phyloP scores from a whole-genome alignment of 2,113 vertebrate genomes.

The Bagarius yarrelli region DNA sequence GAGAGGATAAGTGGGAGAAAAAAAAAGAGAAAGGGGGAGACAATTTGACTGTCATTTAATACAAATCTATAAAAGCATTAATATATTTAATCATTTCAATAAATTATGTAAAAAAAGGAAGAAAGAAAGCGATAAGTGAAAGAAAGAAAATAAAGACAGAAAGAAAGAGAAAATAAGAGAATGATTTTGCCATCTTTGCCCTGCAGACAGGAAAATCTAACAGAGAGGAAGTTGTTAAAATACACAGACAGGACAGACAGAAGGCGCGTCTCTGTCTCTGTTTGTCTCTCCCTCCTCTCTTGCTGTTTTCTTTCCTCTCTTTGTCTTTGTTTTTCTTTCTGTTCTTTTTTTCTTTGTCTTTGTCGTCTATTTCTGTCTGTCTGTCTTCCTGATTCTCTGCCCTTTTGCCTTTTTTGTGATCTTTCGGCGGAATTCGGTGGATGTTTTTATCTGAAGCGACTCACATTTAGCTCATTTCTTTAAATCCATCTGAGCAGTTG shows the following conservation, averaged over 20 bases:
- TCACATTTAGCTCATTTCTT: too few relatives aligned
- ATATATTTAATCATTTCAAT: too few relatives aligned
- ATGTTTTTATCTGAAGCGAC: too few relatives aligned
- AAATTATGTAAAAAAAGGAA: not conserved
- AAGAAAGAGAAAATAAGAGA: not conserved
- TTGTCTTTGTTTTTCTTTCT: not conserved
- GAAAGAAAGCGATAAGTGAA: not conserved
- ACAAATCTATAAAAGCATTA: too few relatives aligned
- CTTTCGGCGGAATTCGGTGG: too few relatives aligned
- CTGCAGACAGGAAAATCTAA: conserved; percentile 56
- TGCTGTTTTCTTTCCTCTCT: not conserved
- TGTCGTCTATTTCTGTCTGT: not conserved
- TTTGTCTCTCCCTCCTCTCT: not conserved
- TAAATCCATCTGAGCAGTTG: too few relatives aligned
- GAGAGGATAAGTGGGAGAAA: not conserved
- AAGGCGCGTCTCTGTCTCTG: not conserved
- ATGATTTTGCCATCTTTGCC: conserved; percentile 27
- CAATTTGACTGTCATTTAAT: too few relatives aligned
- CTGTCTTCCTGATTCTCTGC: too few relatives aligned
- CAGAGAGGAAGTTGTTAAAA: conserved; percentile 51
- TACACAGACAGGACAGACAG: not conserved
- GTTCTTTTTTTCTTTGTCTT: not conserved
- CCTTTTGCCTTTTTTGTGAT: too few relatives aligned
- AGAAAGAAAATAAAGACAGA: not conserved
- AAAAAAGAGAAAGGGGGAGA: not conserved